Base-by-base conservation (phyloP, 2,888 invertebrate species). In the Folsomia candida region DNA sequence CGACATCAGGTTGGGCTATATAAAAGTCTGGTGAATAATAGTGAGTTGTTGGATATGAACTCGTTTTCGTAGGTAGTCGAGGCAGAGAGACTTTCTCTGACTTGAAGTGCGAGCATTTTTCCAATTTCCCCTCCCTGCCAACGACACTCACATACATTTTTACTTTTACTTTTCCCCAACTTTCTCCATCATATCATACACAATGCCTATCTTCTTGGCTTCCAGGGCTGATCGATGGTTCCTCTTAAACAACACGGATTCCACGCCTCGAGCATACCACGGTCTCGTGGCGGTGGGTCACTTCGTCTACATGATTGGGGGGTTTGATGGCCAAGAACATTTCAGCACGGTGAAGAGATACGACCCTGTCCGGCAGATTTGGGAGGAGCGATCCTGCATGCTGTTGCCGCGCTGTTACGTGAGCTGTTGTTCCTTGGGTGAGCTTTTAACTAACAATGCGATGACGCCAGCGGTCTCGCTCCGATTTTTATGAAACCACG, bases 251-350 rank as follows among this genome's bases (percentile, higher is more conserved):
- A 87, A 89, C 80, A 88, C 88, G 81, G 90, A 90, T 80, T 83
- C 86, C 0, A 87, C 87, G 0, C 89, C 94, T 0, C 86, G 95
- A 65, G 94, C 94, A 0, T 96, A 96, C 82, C 96, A 96, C 81
- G 95, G 94, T 9, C 91, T 93, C 0, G 93, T 92, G 0, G 92
- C 94, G 0, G 87, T 96, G 0, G 92, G 91, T 0, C 88, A 88
- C 79, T 89, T 90, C 81, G 92, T 96, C 76, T 96, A 91, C 84
- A 90, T 94, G 20, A 91, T 96, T 76, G 96, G 96, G 0, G 96
- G 96, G 2, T 96, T 94, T 81, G 92, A 95, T 81, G 94, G 94
- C n/a, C 47, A 89, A 85, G 90, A 91, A 80, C 92, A 92, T 81
- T 93, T 92, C 82, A 93, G 92, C 84, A 91, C 91, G 6, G 92